phyloP scores from a whole-genome alignment of 1,140 invertebrate genomes.

The Saccostrea echinata region DNA sequence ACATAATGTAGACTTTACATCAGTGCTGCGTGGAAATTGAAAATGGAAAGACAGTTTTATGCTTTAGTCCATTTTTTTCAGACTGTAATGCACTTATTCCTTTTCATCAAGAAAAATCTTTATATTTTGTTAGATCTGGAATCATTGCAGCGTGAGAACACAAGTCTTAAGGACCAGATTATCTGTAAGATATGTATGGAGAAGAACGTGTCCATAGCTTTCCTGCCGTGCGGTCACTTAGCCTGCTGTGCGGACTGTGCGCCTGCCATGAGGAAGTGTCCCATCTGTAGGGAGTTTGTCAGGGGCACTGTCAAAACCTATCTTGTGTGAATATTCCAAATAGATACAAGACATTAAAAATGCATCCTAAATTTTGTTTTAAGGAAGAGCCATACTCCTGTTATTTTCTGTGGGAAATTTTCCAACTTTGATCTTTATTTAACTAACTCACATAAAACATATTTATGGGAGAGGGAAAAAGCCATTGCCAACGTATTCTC shows the following conservation, averaged over 20 bases:
- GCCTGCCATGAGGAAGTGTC: constrained; percentile 88
- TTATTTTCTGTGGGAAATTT: too few relatives aligned
- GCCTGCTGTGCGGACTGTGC: constrained; percentile 92
- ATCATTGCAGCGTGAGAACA: constrained; percentile 66
- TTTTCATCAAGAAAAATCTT: neutral
- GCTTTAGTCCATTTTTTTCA: too few relatives aligned
- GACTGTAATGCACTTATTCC: neutral
- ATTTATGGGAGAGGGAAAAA: too few relatives aligned
- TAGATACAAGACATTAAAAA: too few relatives aligned
- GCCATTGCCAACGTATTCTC: too few relatives aligned
- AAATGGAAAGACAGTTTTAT: too few relatives aligned
- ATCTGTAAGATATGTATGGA: constrained; percentile 96
- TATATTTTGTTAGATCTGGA: constrained; percentile 13
- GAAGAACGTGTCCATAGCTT: constrained; percentile 91
- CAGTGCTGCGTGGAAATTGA: too few relatives aligned
- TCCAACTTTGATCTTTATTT: too few relatives aligned
- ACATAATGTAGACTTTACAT: too few relatives aligned
- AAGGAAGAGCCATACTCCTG: too few relatives aligned
- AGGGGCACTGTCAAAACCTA: constrained; percentile 72
- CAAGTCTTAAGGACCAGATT: constrained; percentile 88
- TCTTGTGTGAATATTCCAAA: constrained; percentile 44
- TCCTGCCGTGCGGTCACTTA: constrained; percentile 94
- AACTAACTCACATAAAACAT: too few relatives aligned
- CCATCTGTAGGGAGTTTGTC: constrained; percentile 86
- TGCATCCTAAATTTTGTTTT: too few relatives aligned